Evolutionary conservation across 2,888 invertebrate genomes (phyloP), one percentile per base, ranked within the genome.

Genomic region (Apodemia mormo): DNA sequence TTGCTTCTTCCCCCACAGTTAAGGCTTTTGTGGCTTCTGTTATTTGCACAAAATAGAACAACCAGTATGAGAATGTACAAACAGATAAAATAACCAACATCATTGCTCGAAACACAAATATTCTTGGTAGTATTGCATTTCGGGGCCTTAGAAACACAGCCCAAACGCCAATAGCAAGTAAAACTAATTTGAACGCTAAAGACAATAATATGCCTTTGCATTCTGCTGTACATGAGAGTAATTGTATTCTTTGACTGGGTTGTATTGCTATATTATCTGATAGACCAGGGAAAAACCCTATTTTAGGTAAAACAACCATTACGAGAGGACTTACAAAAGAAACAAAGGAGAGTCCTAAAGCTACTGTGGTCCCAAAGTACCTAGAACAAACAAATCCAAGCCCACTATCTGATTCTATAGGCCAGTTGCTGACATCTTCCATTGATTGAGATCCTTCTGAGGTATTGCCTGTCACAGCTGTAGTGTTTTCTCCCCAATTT

Each of bases 401-500:
- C 0, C 96, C 96, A 72, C 95, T 94, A 58, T 96, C 95, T 5
- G 96, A 94, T 67, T 97, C 97, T 49, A 95, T 95, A 45, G 97
- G 97, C 96, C 97, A 97, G 80, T 96, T 96, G 79, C 96, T 96
- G 4, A 97, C 96, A 85, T 98, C 98, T 85, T 98, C 98, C 85
- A 98, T 96, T 0, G 98, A 98, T 78, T 97, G 97, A 4, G 98
- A 99, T 79, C 98, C 98, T 84, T 99, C 99, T 0, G 98, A 98
- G 1, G 99, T 99, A 82, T 98, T 98, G 10, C 98, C 99, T 0
- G 99, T 99, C 49, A 99, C 96, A 0, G 98, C 99, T 0, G 99
- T 99, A 0, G 99, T 99, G 81, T 98, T 99, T 87, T 99, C 99
- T n/a, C 98, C 98, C 99, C 99, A 99, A 87, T 98, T 98, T 82